Evolutionary conservation across 37 sponge, comb jelly and placozoan genomes (phyloP).

Genomic region (Sycon ciliatum): DNA sequence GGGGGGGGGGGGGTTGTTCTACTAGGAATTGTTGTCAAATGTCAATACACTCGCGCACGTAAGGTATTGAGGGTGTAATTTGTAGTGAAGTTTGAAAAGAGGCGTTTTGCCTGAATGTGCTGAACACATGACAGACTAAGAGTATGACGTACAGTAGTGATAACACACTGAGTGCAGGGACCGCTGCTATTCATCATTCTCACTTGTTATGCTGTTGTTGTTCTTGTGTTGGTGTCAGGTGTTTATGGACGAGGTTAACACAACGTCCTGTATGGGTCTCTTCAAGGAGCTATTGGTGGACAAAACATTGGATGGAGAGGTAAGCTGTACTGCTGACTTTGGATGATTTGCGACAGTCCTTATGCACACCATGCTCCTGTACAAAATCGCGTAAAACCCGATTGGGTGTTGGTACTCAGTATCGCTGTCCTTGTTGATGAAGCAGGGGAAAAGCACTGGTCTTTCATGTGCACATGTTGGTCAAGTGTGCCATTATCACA

Average conservation of each 20-base stretch:
- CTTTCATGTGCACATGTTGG: too few relatives aligned
- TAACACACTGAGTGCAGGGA: slow-evolving; percentile 1
- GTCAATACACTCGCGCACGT: not conserved
- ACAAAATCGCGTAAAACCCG: too few relatives aligned
- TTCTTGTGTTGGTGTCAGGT: too few relatives aligned
- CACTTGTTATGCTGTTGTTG: too few relatives aligned
- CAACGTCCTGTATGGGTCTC: slow-evolving; percentile 75
- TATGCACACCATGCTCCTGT: not conserved
- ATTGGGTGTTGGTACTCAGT: too few relatives aligned
- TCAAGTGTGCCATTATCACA: too few relatives aligned
- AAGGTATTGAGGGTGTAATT: not conserved
- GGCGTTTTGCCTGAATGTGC: not conserved
- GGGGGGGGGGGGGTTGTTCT: slow-evolving; percentile 3
- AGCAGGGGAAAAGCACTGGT: too few relatives aligned
- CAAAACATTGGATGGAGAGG: slow-evolving; percentile 56
- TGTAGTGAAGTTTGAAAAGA: not conserved
- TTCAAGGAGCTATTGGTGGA: slow-evolving; percentile 82
- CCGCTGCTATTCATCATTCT: slow-evolving; percentile 17
- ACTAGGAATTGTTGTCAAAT: not conserved
- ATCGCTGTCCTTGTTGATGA: too few relatives aligned
- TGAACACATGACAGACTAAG: too few relatives aligned
- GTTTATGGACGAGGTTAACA: slow-evolving; percentile 80
- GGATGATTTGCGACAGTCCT: not conserved
- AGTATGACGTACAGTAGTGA: too few relatives aligned
- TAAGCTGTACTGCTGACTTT: slow-evolving; percentile 10